Evolutionary conservation across 1,140 invertebrate genomes (phyloP), one percentile per base, ranked within the genome.

Genomic region (Zaprionus davidi): DNA sequence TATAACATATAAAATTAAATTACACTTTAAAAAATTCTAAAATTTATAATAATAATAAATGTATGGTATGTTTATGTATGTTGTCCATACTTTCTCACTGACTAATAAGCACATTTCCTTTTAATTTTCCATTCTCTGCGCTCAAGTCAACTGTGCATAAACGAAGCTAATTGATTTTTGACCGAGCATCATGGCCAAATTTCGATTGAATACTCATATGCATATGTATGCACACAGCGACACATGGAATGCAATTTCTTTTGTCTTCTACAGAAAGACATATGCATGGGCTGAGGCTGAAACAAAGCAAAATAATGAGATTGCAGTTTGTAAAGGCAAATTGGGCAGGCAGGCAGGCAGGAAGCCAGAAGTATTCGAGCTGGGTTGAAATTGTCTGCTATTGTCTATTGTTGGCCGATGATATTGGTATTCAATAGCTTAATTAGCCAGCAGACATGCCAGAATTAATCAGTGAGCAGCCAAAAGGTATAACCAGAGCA

Each of bases 391-490:
- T 59, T 44, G 22, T 63, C 57, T 65, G 51, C 20, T 28, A 20
- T 58, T 71, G 51, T 57, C 53, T 59, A 41, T 44, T 57, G 41
- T 62, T 41, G 57, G 13, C 34, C 11, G n/a, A 17, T n/a, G n/a
- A 17, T 24, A 15, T 17, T 56, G 15, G 38, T 12, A 44, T 65
- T 58, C 60, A 76, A 71, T 60, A 65, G 60, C 73, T 76, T 71
- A 71, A 76, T 76, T 76, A 76, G 68, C 46, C 44, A 36, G 64
- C 59, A 41, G 67, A 5, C 58, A 75, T 75, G 72, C 59, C 67
- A 70, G 36, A 24, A 65, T 60, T 71, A 71, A 76, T 76, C 44
- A 60, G 24, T 22, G 49, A 34, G 31, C 53, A 24, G 28, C n/a
- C 67, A 63, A 64, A 64, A 71, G 68, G 67, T 59, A 44, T 7